These are phyloP conservation scores for Capricornis sumatraensis DNA, from an alignment of 2,113 vertebrate species.

Conservation along the genomic window DNA sequence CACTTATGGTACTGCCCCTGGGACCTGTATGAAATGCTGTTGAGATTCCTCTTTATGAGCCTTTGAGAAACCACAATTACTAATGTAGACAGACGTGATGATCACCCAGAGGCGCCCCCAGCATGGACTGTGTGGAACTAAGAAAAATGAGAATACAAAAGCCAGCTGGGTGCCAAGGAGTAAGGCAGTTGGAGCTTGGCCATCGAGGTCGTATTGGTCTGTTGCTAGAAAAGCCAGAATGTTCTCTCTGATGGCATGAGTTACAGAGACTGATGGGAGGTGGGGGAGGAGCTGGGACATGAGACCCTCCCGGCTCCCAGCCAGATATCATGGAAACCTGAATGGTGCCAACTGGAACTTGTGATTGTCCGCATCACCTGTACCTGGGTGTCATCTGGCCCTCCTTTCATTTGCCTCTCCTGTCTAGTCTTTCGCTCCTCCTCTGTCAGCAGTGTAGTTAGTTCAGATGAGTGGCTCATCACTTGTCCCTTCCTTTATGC, in stretches of 20 bases:
- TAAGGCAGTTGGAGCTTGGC: not conserved
- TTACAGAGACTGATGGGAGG: not conserved
- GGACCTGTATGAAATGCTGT: not conserved
- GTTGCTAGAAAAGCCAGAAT: not conserved
- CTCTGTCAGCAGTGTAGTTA: not conserved
- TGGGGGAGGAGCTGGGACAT: not conserved
- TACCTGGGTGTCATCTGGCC: not conserved
- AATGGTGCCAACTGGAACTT: not conserved
- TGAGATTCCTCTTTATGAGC: not conserved
- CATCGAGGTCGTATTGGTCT: not conserved
- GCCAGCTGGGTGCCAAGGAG: not conserved
- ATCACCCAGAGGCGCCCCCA: not conserved
- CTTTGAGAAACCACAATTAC: not conserved
- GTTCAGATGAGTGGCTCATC: not conserved
- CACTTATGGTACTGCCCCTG: not conserved
- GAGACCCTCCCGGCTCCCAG: not conserved
- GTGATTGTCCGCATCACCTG: not conserved
- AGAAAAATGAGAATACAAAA: not conserved
- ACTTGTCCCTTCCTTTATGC: not conserved
- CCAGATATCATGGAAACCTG: not conserved
- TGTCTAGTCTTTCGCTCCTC: not conserved
- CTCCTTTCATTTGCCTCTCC: not conserved
- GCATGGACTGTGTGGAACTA: not conserved
- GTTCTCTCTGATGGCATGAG: not conserved
- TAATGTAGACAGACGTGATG: not conserved